Evolutionary conservation across 1,140 invertebrate genomes (phyloP), one percentile per base, ranked within the genome.

Genomic region (Pachypeltis micranthus): DNA sequence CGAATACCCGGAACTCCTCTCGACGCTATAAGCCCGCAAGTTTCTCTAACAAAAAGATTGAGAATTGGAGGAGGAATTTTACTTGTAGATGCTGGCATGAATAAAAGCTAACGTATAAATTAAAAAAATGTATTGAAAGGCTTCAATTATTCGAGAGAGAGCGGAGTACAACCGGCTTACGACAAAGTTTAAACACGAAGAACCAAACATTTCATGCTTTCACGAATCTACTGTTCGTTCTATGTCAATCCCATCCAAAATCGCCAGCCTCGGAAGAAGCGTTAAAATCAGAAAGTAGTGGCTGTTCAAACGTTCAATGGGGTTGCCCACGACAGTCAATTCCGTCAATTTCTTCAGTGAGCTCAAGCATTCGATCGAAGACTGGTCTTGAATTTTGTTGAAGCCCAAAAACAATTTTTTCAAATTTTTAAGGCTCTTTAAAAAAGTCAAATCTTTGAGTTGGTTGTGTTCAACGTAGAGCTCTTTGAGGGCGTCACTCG

Each of bases 391-490:
- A 16, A 63, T 54, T 63, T 65, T 69, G 54, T 70, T 70, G 28
- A 66, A 55, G 14, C 66, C 67, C n/a, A 67, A 1, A 57, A 69
- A 68, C 16, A 70, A 23, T 55, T 62, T 68, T 28, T 64, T 54
- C 10, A 70, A 55, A 19, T 64, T 65, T 3, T 24, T 19, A 2
- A 70, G 59, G 31, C 25, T 24, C 58, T 66, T 69, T 14, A 27
- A 63, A 62, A 71, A 71, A 24, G 27, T 16, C 44, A 71, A 63
- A 10, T 63, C 44, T 19, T 65, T 65, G 29, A 70, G 58, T 54
- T 65, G 63, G 58, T 71, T 71, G 39, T 68, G 65, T 27, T 71
- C 70, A n/a, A 69, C 19, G 14, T 68, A 67, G 14, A 71, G 26
- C n/a, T 34, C 44, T 29, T 61, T 63, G 7, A 71, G 27, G 28